Conservation (phyloP, 2,797 vertebrate species). For the Sus cebifrons region DNA sequence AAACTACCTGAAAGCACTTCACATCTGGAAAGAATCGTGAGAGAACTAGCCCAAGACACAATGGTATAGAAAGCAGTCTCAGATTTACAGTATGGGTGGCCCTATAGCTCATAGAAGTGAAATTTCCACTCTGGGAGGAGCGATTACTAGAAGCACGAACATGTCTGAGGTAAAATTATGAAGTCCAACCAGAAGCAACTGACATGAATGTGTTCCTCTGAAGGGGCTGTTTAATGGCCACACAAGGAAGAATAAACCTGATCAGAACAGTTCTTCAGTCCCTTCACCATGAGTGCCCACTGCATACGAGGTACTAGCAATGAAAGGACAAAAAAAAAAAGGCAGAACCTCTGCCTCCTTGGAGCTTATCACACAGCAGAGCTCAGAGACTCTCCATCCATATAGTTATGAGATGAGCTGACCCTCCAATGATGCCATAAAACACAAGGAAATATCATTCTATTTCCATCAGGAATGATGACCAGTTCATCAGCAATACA, state of each 20-base stretch:
- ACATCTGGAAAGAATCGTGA: slow-evolving; percentile 89
- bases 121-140: slow-evolving; percentile 82
- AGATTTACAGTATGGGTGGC: slow-evolving; percentile 86
- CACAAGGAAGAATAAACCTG: slow-evolving; percentile 56
- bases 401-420: not conserved
- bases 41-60: slow-evolving; percentile 81
- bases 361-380: not conserved
- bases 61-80: slow-evolving; percentile 86
- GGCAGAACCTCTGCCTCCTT: not conserved
- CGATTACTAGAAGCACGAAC: slow-evolving; percentile 65
- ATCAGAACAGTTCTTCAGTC: not conserved
- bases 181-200: slow-evolving; percentile 71
- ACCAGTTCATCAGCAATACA: not conserved
- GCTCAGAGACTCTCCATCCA: not conserved
- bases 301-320: not conserved
- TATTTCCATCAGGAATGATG: not conserved
- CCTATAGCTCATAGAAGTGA: slow-evolving; percentile 85
- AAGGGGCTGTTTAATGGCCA: slow-evolving; percentile 72
- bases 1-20: slow-evolving; percentile 86
- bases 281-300: not conserved
- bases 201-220: not conserved
- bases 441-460: not conserved
- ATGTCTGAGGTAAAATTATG: slow-evolving; percentile 64
- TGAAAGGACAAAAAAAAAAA: not conserved
- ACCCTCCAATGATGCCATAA: not conserved